phyloP scores from a whole-genome alignment of 2,113 vertebrate genomes.

The Megalops atlanticus region DNA sequence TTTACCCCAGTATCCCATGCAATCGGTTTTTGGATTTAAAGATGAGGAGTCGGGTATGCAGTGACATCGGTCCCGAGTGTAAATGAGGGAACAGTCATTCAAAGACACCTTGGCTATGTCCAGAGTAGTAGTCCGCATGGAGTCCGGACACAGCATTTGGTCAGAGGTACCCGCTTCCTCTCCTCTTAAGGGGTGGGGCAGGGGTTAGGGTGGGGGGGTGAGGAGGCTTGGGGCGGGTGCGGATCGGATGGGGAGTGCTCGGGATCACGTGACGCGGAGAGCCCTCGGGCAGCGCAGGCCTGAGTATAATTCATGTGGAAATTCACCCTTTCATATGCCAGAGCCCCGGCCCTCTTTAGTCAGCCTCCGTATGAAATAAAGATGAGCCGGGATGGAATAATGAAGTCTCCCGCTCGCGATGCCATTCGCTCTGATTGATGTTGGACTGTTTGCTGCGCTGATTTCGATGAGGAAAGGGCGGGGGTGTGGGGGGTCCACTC shows the following conservation, averaged over 20 bases:
- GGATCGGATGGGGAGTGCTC: too few species aligned
- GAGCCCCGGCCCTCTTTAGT: slow-evolving; percentile 41
- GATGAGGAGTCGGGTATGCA: too few species aligned
- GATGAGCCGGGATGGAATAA: slow-evolving; percentile 58
- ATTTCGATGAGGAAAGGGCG: neutral
- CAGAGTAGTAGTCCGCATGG: neutral
- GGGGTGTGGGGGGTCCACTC: neutral
- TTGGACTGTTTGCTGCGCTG: slow-evolving; percentile 12
- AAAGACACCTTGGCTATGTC: neutral
- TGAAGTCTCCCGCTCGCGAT: slow-evolving; percentile 46
- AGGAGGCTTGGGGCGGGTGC: neutral
- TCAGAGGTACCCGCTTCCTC: neutral
- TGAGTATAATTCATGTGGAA: slow-evolving; percentile 68
- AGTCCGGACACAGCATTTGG: neutral
- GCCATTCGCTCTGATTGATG: slow-evolving; percentile 28
- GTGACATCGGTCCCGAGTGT: too few species aligned
- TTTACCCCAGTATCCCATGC: neutral
- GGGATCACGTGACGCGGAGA: slow-evolving; percentile 1
- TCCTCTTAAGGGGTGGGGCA: neutral
- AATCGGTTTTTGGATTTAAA: neutral
- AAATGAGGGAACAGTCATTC: too few species aligned
- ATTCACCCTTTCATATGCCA: slow-evolving; percentile 66
- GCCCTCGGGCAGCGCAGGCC: slow-evolving; percentile 37
- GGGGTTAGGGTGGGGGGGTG: neutral
- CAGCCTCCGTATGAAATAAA: slow-evolving; percentile 65